Evolutionary conservation across 2,888 invertebrate genomes (phyloP).

Genomic region (Amphimallon solstitiale): DNA sequence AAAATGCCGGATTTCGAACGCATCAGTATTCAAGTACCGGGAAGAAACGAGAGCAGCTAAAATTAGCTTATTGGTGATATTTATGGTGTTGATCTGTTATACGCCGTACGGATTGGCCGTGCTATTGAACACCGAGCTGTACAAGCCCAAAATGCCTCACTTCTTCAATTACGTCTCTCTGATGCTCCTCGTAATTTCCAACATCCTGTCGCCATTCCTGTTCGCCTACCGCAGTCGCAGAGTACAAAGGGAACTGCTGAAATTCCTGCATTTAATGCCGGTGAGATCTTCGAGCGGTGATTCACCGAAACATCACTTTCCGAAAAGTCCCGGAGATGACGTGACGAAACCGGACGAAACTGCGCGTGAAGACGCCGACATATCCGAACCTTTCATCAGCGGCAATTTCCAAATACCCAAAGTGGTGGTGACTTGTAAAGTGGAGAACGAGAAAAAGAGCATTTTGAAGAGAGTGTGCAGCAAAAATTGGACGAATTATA

Average conservation of each 20-base stretch:
- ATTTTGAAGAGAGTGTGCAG: slow-evolving; percentile 60
- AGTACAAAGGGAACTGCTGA: slow-evolving; percentile 68
- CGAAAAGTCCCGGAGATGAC: not conserved
- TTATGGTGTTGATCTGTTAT: slow-evolving; percentile 71
- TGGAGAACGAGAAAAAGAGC: slow-evolving; percentile 57
- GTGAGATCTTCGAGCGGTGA: not conserved
- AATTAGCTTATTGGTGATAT: slow-evolving; percentile 82
- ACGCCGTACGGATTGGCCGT: slow-evolving; percentile 62
- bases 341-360: slow-evolving; percentile 1
- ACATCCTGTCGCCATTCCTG: slow-evolving; percentile 76
- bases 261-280: slow-evolving; percentile 61
- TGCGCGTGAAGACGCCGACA: slow-evolving; percentile 16
- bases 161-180: slow-evolving; percentile 67
- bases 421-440: slow-evolving; percentile 58
- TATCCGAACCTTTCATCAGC: slow-evolving; percentile 32
- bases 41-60: slow-evolving; percentile 91
- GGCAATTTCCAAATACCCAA: slow-evolving; percentile 51
- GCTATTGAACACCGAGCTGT: slow-evolving; percentile 54
- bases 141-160: slow-evolving; percentile 8
- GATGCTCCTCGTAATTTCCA: slow-evolving; percentile 70
- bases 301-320: slow-evolving; percentile 14
- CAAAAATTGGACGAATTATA: slow-evolving; percentile 48
- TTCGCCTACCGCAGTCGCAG: slow-evolving; percentile 81
- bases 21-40: slow-evolving; percentile 83
- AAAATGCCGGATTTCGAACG: slow-evolving; percentile 84